phyloP scores from a whole-genome alignment of 2,888 invertebrate species.

The Himalopsyche tibetana region DNA sequence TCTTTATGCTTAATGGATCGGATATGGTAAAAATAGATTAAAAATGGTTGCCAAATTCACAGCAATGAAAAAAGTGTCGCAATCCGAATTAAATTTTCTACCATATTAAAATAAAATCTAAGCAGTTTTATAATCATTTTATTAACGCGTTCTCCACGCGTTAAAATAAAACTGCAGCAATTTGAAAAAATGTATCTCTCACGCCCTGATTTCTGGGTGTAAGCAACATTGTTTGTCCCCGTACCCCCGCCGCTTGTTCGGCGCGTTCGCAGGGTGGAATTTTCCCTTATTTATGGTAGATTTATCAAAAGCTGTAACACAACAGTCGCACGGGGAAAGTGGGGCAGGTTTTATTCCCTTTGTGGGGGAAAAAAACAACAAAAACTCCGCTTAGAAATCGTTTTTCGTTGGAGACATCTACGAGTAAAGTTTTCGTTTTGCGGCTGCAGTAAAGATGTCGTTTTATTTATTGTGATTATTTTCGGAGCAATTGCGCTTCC shows the following conservation, averaged over 20 bases:
- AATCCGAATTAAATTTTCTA: too few relatives aligned
- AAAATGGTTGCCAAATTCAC: too few relatives aligned
- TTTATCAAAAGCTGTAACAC: slow-evolving; percentile 30
- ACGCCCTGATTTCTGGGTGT: neutral
- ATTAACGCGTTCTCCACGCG: too few relatives aligned
- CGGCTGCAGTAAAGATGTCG: too few relatives aligned
- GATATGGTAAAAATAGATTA: too few relatives aligned
- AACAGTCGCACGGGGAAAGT: neutral
- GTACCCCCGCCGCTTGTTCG: neutral
- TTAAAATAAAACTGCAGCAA: too few relatives aligned
- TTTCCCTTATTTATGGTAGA: slow-evolving; percentile 1
- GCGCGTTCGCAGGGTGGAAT: neutral
- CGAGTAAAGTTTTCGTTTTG: neutral
- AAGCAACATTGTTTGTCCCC: neutral
- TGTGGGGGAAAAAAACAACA: slow-evolving; percentile 24
- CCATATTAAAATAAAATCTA: too few relatives aligned
- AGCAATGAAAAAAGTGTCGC: too few relatives aligned
- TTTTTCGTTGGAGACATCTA: neutral
- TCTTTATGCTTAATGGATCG: too few relatives aligned
- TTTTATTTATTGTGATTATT: too few relatives aligned
- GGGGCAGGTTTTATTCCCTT: neutral
- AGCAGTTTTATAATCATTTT: too few relatives aligned
- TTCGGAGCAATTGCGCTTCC: too few relatives aligned
- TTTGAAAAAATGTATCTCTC: neutral
- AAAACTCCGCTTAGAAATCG: neutral